phyloP scores from a whole-genome alignment of 2,113 vertebrate species.

The Suricata suricatta region DNA sequence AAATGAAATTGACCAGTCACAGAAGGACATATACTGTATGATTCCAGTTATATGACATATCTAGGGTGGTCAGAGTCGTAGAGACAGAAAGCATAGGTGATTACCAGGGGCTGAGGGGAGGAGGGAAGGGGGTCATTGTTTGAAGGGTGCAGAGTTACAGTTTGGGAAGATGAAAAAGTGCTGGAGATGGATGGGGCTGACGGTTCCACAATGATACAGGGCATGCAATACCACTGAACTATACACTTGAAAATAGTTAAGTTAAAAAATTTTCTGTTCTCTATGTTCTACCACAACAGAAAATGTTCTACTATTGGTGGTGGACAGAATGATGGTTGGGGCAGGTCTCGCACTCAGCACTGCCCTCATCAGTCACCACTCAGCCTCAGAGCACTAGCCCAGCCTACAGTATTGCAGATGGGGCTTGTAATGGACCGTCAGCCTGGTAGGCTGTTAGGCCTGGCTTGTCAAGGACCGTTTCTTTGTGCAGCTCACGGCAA shows the following conservation, averaged over 20 bases:
- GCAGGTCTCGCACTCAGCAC: background rate
- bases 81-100: background rate
- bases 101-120: background rate
- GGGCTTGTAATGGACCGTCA: too few relatives aligned
- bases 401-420: accelerated
- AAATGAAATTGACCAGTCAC: background rate
- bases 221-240: background rate
- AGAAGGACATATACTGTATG: background rate
- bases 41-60: too few relatives aligned
- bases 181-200: background rate
- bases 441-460: too few relatives aligned
- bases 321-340: background rate
- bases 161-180: background rate
- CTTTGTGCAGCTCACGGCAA: background rate
- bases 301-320: background rate
- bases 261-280: background rate
- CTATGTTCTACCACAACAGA: background rate
- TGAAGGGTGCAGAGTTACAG: background rate
- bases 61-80: background rate
- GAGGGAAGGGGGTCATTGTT: background rate
- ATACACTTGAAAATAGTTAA: background rate
- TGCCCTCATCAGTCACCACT: accelerated
- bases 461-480: background rate
- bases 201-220: background rate
- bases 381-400: background rate